Percentiles rank a stretch among this genome's conserved stretches.
Conservation (phyloP, 2,113 vertebrate genomes). For the Mormyrus iriodes region DNA sequence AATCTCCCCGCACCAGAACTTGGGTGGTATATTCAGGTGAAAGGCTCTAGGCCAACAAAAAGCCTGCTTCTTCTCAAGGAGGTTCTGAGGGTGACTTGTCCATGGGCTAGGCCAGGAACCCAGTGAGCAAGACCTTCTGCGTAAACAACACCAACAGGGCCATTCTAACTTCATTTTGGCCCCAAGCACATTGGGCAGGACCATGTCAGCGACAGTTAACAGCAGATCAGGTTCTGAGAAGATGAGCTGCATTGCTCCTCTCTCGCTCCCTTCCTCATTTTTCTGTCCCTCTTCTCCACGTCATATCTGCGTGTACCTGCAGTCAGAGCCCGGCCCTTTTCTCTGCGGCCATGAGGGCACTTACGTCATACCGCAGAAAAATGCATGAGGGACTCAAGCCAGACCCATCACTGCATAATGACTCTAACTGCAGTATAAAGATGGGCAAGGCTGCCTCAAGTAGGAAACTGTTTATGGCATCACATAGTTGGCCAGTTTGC, state of each 20-base stretch:
- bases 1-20: not conserved
- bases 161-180: not conserved
- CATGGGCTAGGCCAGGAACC: not conserved
- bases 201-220: not conserved
- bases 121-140: not conserved
- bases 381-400: slow-evolving; percentile 31
- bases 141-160: not conserved
- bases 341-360: not conserved
- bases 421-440: slow-evolving; percentile 46
- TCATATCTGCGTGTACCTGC: not conserved
- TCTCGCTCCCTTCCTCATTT: not conserved
- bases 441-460: slow-evolving; percentile 50
- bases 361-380: not conserved
- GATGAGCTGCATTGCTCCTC: not conserved
- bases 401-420: slow-evolving; percentile 46
- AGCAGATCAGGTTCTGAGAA: not conserved
- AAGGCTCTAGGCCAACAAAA: not conserved
- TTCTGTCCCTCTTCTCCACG: not conserved
- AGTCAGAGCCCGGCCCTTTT: not conserved
- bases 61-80: not conserved
- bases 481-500: slow-evolving; percentile 40
- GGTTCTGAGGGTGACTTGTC: not conserved
- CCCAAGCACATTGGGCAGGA: not conserved
- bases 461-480: slow-evolving; percentile 46
- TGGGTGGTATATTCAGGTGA: not conserved